phyloP scores from a whole-genome alignment of 2,113 vertebrate species.

The Myrmecobius fasciatus region DNA sequence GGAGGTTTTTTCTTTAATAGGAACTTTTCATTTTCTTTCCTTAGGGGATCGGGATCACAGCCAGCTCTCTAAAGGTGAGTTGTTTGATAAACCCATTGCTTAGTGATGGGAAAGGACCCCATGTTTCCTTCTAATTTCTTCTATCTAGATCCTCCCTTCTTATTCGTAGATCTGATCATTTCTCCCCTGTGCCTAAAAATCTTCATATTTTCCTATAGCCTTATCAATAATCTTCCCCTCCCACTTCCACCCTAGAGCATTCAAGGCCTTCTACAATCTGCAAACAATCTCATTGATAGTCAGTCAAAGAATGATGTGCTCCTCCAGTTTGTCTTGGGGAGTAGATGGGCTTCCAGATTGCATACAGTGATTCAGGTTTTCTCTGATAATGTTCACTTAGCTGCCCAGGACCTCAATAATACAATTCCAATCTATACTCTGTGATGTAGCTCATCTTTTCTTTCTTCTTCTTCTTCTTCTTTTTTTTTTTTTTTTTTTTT shows the following conservation, averaged over 20 bases:
- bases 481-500: too few species aligned
- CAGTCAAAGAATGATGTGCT: too few species aligned
- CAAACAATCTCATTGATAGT: neutral
- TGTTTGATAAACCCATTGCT: too few species aligned
- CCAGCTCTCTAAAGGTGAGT: neutral
- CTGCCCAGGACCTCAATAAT: too few species aligned
- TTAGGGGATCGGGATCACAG: too few species aligned
- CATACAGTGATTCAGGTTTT: too few species aligned
- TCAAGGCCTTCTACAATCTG: neutral
- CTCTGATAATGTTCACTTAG: too few species aligned
- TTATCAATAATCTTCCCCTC: neutral
- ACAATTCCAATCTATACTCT: neutral
- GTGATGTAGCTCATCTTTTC: neutral
- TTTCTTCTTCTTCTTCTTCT: too few species aligned
- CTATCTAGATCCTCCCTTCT: neutral
- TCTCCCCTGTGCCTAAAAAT: neutral
- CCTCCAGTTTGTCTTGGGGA: too few species aligned
- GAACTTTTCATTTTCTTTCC: too few species aligned
- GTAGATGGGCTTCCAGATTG: too few species aligned
- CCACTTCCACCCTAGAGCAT: neutral
- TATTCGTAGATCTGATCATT: neutral
- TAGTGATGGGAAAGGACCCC: neutral
- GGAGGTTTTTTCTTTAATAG: too few species aligned
- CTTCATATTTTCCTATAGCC: neutral
- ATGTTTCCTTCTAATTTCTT: neutral